phyloP scores from a whole-genome alignment of 1,140 invertebrate genomes.

The Zaprionus camerounensis region DNA sequence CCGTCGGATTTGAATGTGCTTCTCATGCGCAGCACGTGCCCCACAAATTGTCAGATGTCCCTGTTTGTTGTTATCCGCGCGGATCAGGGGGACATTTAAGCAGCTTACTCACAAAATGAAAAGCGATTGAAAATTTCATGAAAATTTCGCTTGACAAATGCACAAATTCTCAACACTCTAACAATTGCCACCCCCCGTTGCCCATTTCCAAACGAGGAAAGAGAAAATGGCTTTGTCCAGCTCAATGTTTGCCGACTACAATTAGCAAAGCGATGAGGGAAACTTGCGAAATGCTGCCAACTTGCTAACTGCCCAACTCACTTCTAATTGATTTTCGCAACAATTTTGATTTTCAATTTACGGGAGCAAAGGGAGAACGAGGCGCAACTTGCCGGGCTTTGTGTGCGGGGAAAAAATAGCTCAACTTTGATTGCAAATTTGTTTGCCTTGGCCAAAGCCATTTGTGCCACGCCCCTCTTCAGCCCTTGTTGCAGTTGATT shows the following conservation, averaged over 20 bases:
- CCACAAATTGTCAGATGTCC: constrained; percentile 48
- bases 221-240: background rate
- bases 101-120: constrained; percentile 68
- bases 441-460: constrained; percentile 60
- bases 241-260: constrained; percentile 27
- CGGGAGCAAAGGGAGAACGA: constrained; percentile 16
- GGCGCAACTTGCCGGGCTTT: constrained; percentile 10
- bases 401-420: constrained; percentile 50
- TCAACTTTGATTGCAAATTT: constrained; percentile 78
- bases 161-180: constrained; percentile 1
- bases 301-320: constrained; percentile 7
- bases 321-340: constrained; percentile 70
- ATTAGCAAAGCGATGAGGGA: constrained; percentile 37
- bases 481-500: constrained; percentile 31
- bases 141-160: constrained; percentile 35
- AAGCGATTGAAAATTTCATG: constrained; percentile 70
- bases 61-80: constrained; percentile 18
- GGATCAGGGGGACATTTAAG: constrained; percentile 71
- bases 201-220: background rate
- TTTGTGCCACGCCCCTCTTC: constrained; percentile 36
- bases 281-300: constrained; percentile 32
- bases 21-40: constrained; percentile 66
- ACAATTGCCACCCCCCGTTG: background rate
- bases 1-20: constrained; percentile 67
- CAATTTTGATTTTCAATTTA: constrained; percentile 69